Evolutionary conservation across 2,113 vertebrate genomes (phyloP).

Genomic region (Rhynchomys soricoides): DNA sequence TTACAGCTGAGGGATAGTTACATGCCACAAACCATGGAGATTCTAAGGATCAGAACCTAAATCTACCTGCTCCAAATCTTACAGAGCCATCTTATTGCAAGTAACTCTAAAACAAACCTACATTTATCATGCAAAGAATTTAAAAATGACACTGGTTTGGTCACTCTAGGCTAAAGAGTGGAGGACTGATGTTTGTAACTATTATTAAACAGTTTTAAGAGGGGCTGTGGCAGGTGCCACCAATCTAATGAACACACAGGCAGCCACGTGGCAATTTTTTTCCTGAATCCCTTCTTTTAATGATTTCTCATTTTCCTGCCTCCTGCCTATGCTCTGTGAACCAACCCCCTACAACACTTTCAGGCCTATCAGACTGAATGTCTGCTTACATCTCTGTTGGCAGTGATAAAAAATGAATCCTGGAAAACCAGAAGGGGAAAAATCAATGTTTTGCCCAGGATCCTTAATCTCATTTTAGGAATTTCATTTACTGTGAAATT

Average conservation of each 20-base stretch:
- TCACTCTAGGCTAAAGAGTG: background rate
- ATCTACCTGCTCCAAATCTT: background rate
- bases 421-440: constrained; percentile 36
- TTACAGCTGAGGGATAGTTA: constrained; percentile 49
- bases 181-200: background rate
- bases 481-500: constrained; percentile 49
- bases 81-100: background rate
- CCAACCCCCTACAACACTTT: constrained; percentile 27
- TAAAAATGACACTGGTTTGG: background rate
- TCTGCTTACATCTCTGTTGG: background rate
- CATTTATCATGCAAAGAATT: background rate
- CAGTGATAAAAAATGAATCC: constrained; percentile 12
- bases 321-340: constrained; percentile 13
- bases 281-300: constrained; percentile 29
- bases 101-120: background rate
- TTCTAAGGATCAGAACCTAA: constrained; percentile 3
- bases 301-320: constrained; percentile 31
- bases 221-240: background rate
- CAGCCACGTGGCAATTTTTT: background rate
- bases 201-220: constrained; percentile 8
- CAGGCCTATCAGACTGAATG: background rate
- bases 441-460: constrained; percentile 22
- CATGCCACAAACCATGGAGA: constrained; percentile 21
- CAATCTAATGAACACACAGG: background rate
- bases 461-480: constrained; percentile 19